phyloP scores from a whole-genome alignment of 2,888 invertebrate species.

The Andricus quercusramuli region DNA sequence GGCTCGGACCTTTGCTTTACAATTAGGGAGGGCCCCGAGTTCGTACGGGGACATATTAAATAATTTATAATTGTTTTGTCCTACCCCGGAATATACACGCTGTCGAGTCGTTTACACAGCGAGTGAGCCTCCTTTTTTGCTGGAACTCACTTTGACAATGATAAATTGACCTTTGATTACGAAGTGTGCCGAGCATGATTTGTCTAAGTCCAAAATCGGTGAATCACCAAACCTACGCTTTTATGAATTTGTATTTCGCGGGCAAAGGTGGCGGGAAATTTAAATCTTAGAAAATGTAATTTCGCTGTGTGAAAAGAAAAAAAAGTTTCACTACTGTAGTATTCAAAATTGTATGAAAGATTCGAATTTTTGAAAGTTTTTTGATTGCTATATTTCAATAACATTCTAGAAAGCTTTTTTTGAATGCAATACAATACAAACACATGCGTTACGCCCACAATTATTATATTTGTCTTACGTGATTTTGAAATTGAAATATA shows the following conservation, averaged over 20 bases:
- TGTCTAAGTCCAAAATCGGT: not conserved
- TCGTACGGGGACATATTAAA: conserved; percentile 48
- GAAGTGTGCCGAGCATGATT: conserved; percentile 35
- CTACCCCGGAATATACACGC: conserved; percentile 39
- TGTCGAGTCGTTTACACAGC: conserved; percentile 43
- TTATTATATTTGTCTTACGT: no score
- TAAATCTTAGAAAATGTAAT: no score
- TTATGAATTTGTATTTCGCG: not conserved
- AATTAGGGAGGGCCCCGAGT: conserved; percentile 47
- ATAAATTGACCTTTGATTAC: conserved; percentile 50
- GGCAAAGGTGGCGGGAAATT: not conserved
- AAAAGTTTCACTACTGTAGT: no score
- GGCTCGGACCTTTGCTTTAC: conserved; percentile 46
- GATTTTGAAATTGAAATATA: no score
- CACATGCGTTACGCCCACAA: no score
- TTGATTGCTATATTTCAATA: no score
- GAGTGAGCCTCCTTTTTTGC: conserved; percentile 44
- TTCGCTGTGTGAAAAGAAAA: no score
- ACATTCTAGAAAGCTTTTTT: no score
- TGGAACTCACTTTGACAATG: conserved; percentile 47
- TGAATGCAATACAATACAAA: no score
- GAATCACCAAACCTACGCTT: not conserved
- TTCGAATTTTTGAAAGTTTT: no score
- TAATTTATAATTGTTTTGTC: conserved; percentile 54
- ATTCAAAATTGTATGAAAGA: no score